These are phyloP conservation scores for Papilio dardanus DNA, from an alignment of 1,140 invertebrate species.

Conservation along the genomic window DNA sequence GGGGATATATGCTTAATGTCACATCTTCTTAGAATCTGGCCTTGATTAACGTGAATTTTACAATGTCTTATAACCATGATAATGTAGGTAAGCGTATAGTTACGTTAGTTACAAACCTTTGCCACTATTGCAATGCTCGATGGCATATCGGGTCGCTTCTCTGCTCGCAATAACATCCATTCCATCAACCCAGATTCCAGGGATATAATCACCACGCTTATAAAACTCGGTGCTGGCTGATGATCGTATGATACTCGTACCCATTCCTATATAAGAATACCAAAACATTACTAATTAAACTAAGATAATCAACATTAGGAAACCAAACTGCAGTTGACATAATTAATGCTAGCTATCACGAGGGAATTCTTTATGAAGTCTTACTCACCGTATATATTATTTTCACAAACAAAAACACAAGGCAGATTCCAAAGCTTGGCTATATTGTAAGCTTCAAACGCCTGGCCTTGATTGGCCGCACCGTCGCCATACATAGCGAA, in stretches of 20 bases:
- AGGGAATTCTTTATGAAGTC: too few species aligned
- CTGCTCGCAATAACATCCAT: conserved; percentile 98
- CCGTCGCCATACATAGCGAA: conserved; percentile 98
- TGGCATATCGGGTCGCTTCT: conserved; percentile 93
- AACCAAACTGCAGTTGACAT: not conserved
- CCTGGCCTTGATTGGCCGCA: conserved; percentile 96
- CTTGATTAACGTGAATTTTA: not conserved
- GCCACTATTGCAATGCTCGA: conserved; percentile 90
- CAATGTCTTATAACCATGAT: not conserved
- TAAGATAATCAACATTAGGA: not conserved
- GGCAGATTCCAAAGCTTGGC: conserved; percentile 96
- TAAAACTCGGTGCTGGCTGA: conserved; percentile 96
- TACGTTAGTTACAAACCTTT: conserved; percentile 84
- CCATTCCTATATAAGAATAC: conserved; percentile 87
- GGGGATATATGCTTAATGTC: too few species aligned
- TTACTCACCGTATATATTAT: conserved; percentile 95
- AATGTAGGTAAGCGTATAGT: not conserved
- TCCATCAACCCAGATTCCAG: conserved; percentile 96
- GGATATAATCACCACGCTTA: conserved; percentile 96
- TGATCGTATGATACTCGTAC: conserved; percentile 93
- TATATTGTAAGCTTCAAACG: conserved; percentile 92
- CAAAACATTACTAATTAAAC: not conserved
- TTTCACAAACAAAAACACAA: conserved; percentile 97
- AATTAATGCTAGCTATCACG: not conserved
- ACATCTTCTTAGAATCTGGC: too few species aligned